Base-by-base conservation (phyloP, 2,797 vertebrate genomes). In the Lepus townsendii region DNA sequence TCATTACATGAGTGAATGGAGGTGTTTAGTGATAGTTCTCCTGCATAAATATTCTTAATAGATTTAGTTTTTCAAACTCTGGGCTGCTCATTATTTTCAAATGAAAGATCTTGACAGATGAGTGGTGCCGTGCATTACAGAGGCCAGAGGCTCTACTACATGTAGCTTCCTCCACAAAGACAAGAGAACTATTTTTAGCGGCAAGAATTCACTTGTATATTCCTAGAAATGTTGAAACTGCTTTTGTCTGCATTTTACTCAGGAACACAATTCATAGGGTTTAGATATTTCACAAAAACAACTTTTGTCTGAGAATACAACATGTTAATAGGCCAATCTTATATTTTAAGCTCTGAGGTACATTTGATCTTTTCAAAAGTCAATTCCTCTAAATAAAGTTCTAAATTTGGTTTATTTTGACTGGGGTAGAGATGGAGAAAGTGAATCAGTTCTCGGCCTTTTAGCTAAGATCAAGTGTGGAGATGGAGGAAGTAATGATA, bases 11-110 rank as follows among this genome's bases (percentile, higher is more conserved):
- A 98, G 95, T 85, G 2, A 98, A 93, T 97, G 77, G 89, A 97
- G 87, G 96, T 98, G 94, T 96, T 97, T 98, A 97, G 93, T 97
- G 96, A 93, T 97, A 97, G 95, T 94, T 96, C 78, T 96, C 89
- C 90, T 96, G 69, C 97, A 97, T 97, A 98, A 98, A 98, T 98
- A 98, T 97, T 96, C 96, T 98, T 98, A 98, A 98, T 98, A 98
- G 96, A 98, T 97, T 97, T 98, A 97, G 95, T 97, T 98, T 98
- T 98, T 91, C 91, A 96, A 97, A 96, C 95, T 97, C 98, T 97
- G 97, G 54, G 47, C 54, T 95, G 73, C 77, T 92, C 83, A 84
- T 96, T 96, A 95, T 96, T 97, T 96, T 96, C 80, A 96, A 97
- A 86, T 88, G 91, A 92, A 96, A 93, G 80, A 95, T 26, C 65